Conservation (phyloP, 2,797 vertebrate species). For the Brotula barbata region DNA sequence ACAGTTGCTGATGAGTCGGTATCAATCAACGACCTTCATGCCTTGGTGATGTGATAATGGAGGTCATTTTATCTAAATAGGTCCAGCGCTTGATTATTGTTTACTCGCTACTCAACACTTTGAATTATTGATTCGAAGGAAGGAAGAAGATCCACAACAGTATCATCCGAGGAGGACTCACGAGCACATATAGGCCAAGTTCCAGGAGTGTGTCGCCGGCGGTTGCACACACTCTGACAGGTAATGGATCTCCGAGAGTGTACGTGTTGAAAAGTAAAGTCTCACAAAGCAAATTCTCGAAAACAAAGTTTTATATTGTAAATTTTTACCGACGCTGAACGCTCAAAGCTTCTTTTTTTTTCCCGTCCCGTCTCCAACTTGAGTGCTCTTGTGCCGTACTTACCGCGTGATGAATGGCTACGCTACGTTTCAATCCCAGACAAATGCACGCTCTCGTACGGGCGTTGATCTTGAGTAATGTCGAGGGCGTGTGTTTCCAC, state of each 20-base stretch:
- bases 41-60: conserved; percentile 59
- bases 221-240: too few species aligned
- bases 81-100: conserved; percentile 62
- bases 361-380: conserved; percentile 1
- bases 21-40: conserved; percentile 65
- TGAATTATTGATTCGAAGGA: conserved; percentile 66
- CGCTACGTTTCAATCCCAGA: conserved; percentile 34
- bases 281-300: background rate
- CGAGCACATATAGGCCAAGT: background rate
- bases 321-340: conserved; percentile 4
- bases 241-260: too few species aligned
- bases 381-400: conserved; percentile 4
- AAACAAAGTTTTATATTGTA: conserved; percentile 2
- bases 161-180: conserved; percentile 27
- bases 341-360: background rate
- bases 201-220: too few species aligned
- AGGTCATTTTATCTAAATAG: conserved; percentile 62
- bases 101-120: conserved; percentile 60
- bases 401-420: conserved; percentile 26
- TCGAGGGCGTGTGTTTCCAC: conserved; percentile 24
- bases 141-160: conserved; percentile 40
- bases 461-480: conserved; percentile 35
- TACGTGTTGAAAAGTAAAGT: too few species aligned
- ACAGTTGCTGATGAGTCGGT: conserved; percentile 51
- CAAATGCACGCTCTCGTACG: conserved; percentile 38